phyloP scores from a whole-genome alignment of 1,140 invertebrate genomes.

The Papilio aristodemus region DNA sequence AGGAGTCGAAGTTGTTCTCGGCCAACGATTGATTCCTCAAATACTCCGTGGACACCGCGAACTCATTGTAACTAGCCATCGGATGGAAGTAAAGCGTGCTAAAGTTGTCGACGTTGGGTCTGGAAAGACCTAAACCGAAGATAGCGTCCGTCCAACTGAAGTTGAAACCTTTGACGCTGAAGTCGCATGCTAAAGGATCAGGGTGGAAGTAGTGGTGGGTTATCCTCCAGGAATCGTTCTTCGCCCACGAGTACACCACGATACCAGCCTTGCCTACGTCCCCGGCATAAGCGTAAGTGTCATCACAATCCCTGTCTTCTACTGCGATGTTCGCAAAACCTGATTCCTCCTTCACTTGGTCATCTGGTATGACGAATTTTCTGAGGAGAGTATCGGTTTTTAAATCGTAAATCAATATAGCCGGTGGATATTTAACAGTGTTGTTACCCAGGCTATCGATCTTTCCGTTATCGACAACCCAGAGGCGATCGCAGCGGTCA shows the following conservation, averaged over 20 bases:
- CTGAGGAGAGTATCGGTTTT: constrained; percentile 85
- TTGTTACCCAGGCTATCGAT: constrained; percentile 82
- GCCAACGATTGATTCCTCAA: constrained; percentile 82
- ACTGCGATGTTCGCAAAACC: constrained; percentile 89
- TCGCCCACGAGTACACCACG: constrained; percentile 86
- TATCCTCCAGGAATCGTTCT: constrained; percentile 85
- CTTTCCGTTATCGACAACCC: constrained; percentile 88
- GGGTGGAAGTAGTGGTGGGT: constrained; percentile 86
- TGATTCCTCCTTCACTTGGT: constrained; percentile 84
- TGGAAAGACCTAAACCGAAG: constrained; percentile 85
- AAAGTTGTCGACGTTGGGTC: constrained; percentile 83
- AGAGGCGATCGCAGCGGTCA: constrained; percentile 87
- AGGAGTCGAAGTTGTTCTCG: constrained; percentile 82
- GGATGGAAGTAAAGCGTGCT: constrained; percentile 90
- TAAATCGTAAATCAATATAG: constrained; percentile 87
- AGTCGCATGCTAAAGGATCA: constrained; percentile 85
- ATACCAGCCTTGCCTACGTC: constrained; percentile 84
- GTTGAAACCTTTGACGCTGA: constrained; percentile 85
- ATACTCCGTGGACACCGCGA: constrained; percentile 84
- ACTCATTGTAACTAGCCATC: constrained; percentile 87
- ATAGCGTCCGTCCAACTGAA: constrained; percentile 89
- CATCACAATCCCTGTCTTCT: constrained; percentile 85
- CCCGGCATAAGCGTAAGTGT: constrained; percentile 84
- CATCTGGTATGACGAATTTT: constrained; percentile 82
- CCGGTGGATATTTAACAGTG: constrained; percentile 77